phyloP scores from a whole-genome alignment of 2,113 vertebrate species.

The Hystrix cristata region DNA sequence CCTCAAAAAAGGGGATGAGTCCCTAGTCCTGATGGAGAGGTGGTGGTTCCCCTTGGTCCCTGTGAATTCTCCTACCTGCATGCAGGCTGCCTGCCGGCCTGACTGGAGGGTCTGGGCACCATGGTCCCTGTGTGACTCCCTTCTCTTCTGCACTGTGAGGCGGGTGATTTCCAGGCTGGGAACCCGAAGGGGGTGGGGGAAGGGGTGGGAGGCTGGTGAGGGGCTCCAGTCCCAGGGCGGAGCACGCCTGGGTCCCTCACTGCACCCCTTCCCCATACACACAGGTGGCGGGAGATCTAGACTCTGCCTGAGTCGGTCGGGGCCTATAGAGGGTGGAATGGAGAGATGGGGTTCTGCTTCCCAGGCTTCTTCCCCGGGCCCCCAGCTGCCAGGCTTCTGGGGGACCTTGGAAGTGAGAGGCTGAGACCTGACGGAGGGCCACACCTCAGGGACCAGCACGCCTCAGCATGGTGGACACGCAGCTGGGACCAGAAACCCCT shows the following conservation, averaged over 20 bases:
- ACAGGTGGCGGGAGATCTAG: not conserved
- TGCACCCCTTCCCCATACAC: not conserved
- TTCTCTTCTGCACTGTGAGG: not conserved
- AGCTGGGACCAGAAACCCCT: not conserved
- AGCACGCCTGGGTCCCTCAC: not conserved
- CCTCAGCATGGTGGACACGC: not conserved
- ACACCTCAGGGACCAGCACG: not conserved
- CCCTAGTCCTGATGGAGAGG: not conserved
- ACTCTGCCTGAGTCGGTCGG: not conserved
- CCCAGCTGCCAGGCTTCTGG: not conserved
- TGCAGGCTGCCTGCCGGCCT: fast-evolving
- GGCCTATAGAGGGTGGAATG: not conserved
- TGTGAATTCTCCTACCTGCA: not conserved
- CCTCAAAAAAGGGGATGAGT: not conserved
- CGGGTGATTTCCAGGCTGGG: not conserved
- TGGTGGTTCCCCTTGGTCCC: not conserved
- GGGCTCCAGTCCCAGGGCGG: not conserved
- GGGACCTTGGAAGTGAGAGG: not conserved
- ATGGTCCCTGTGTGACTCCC: not conserved
- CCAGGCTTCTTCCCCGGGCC: not conserved
- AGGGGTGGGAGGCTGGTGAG: not conserved
- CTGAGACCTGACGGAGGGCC: not conserved
- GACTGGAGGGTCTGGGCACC: no score
- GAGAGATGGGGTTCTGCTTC: not conserved
- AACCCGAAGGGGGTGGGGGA: not conserved